Evolutionary conservation across 2,888 invertebrate genomes (phyloP).

Genomic region (Ormyrus labotus): DNA sequence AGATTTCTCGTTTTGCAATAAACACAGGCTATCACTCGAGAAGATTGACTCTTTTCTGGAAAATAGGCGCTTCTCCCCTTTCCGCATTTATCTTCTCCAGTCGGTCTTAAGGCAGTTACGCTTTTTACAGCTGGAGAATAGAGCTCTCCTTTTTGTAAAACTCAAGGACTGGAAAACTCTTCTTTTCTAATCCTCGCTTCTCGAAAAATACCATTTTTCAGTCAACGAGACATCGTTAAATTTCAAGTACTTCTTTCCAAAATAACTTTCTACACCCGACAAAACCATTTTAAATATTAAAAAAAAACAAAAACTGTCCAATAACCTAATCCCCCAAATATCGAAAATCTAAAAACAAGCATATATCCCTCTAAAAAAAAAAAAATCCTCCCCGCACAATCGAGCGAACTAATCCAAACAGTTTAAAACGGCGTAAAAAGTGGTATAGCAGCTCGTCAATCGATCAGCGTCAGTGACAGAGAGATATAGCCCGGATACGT

Average conservation of each 20-base stretch:
- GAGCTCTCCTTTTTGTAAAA: conserved; percentile 1
- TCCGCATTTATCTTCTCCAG: conserved; percentile 21
- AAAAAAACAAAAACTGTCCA: background rate
- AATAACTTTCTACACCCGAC: too few relatives aligned
- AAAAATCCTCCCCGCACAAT: too few relatives aligned
- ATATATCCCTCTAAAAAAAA: background rate
- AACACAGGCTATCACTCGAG: background rate
- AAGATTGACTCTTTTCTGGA: conserved; percentile 30
- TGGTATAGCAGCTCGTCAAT: conserved; percentile 5
- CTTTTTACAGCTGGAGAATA: conserved; percentile 30
- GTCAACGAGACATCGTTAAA: too few relatives aligned
- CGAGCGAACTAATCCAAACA: too few relatives aligned
- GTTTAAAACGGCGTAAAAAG: too few relatives aligned
- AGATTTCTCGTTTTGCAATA: conserved; percentile 8
- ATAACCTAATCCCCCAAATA: background rate
- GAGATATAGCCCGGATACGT: background rate
- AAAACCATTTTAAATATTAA: too few relatives aligned
- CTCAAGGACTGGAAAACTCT: background rate
- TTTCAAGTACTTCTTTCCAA: too few relatives aligned
- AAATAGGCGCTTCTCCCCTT: conserved; percentile 18
- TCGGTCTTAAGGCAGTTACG: conserved; percentile 41
- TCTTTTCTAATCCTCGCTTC: too few relatives aligned
- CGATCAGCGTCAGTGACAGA: conserved; percentile 3
- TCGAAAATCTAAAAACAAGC: background rate
- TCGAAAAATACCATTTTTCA: background rate